Evolutionary conservation across 2,797 vertebrate genomes (phyloP).

Genomic region (Anguilla megastoma): DNA sequence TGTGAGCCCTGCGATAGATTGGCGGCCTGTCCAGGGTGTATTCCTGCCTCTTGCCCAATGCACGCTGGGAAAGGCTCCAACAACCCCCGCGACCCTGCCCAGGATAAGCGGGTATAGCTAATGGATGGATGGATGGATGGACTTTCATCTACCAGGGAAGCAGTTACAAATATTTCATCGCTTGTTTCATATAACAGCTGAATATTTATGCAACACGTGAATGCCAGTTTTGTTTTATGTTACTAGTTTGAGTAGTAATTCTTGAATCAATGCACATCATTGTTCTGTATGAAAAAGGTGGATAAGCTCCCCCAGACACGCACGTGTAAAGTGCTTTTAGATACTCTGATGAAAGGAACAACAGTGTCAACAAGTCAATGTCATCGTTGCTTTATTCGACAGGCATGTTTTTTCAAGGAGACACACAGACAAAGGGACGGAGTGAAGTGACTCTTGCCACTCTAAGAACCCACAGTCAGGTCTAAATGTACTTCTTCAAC

Average conservation of each 20-base stretch:
- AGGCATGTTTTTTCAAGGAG: not conserved
- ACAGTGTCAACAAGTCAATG: not conserved
- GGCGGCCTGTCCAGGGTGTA: too few species aligned
- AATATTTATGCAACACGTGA: too few species aligned
- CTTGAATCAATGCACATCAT: not conserved
- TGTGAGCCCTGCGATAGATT: too few species aligned
- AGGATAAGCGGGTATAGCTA: too few species aligned
- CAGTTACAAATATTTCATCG: not conserved
- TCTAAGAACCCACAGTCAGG: not conserved
- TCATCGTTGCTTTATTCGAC: not conserved
- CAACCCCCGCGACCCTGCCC: too few species aligned
- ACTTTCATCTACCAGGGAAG: not conserved
- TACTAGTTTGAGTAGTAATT: not conserved
- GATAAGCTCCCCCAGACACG: not conserved
- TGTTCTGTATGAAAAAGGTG: slow-evolving; percentile 16
- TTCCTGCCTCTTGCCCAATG: too few species aligned
- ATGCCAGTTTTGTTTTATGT: too few species aligned
- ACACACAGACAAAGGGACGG: not conserved
- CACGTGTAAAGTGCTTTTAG: not conserved
- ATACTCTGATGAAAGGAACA: not conserved
- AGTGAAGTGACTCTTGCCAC: not conserved
- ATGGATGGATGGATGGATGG: too few species aligned
- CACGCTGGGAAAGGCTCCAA: too few species aligned
- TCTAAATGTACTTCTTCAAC: not conserved
- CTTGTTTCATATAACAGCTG: too few species aligned